phyloP scores from a whole-genome alignment of 2,113 vertebrate genomes.

The Myiagra hebetior region DNA sequence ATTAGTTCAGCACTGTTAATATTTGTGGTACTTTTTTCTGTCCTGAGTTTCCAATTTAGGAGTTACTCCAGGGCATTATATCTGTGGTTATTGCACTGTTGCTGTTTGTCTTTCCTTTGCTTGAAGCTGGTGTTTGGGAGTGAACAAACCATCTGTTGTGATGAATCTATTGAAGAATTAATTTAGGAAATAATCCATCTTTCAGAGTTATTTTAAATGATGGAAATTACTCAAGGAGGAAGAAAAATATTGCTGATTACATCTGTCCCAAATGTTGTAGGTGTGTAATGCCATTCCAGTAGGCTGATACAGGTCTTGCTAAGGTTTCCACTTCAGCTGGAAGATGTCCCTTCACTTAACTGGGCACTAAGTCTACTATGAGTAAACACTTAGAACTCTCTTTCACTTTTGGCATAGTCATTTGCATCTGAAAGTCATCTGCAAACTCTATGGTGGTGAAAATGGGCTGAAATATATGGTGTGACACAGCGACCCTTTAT shows the following conservation, averaged over 20 bases:
- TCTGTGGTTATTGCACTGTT: not conserved
- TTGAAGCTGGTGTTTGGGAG: not conserved
- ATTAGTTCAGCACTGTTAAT: rapidly evolving
- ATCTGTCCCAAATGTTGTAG: not conserved
- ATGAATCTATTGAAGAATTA: not conserved
- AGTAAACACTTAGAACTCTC: not conserved
- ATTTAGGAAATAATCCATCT: not conserved
- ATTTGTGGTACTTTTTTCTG: not conserved
- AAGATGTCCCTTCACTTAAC: not conserved
- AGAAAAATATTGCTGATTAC: not conserved
- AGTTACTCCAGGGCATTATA: rapidly evolving
- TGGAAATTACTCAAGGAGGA: not conserved
- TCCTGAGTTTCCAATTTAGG: not conserved
- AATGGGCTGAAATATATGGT: not conserved
- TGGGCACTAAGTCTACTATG: not conserved
- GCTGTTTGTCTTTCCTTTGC: not conserved
- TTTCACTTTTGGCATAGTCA: not conserved
- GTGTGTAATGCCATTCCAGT: not conserved
- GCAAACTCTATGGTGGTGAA: not conserved
- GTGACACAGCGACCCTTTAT: not conserved
- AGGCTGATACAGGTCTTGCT: not conserved
- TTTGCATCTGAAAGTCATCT: not conserved
- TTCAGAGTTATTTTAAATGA: not conserved
- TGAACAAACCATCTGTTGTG: not conserved
- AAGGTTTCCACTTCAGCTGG: not conserved